Evolutionary conservation across 1,140 invertebrate species (phyloP).

Genomic region (Lethrus apterus): DNA sequence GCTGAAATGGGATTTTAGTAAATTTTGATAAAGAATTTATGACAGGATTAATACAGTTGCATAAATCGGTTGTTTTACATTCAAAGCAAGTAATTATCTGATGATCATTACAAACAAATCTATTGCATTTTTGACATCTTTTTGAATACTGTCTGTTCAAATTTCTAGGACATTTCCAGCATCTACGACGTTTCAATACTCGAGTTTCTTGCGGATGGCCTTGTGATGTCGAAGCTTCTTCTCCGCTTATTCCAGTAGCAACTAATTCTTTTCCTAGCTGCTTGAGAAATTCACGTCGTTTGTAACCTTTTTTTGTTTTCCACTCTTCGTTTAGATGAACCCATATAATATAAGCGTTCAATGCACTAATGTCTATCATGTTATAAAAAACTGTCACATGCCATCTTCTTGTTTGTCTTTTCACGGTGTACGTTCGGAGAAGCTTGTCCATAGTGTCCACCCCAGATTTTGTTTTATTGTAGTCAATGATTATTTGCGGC

Average conservation of each 20-base stretch:
- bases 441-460: conserved; percentile 14
- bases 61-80: too few relatives aligned
- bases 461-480: conserved; percentile 10
- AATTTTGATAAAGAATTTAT: too few relatives aligned
- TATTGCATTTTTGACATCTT: conserved; percentile 1
- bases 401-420: conserved; percentile 27
- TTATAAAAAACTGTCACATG: conserved; percentile 26
- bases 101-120: background rate
- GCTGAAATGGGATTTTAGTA: too few relatives aligned
- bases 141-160: conserved; percentile 5
- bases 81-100: too few relatives aligned
- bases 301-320: conserved; percentile 8
- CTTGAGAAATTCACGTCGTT: background rate
- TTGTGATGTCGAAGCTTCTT: conserved; percentile 6
- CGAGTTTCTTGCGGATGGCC: background rate
- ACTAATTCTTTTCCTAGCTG: conserved; percentile 13
- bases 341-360: conserved; percentile 18
- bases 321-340: conserved; percentile 7
- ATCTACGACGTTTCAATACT: conserved; percentile 11
- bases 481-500: conserved; percentile 11
- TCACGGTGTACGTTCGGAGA: conserved; percentile 10
- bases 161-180: conserved; percentile 11
- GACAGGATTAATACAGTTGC: too few relatives aligned
- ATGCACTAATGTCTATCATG: conserved; percentile 24
- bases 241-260: background rate